Evolutionary conservation across 2,797 vertebrate species (phyloP), one percentile per base, ranked within the genome.

Genomic region (Lepilemur ruficaudatus): DNA sequence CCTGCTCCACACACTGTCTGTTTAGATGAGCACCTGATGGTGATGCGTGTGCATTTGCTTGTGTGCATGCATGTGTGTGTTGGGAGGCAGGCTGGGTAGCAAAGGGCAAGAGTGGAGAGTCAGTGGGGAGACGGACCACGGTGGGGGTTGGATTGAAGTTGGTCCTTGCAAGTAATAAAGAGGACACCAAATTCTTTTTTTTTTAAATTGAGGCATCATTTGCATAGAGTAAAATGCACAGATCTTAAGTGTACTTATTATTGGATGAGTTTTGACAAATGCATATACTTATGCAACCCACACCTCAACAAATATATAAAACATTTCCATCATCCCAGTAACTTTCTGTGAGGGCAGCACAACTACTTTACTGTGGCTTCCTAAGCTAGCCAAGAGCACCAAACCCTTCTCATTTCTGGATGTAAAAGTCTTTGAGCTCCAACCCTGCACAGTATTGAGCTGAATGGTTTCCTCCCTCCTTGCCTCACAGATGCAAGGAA

Each of bases 191-290:
- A 52, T 3, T 3, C 43, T 38, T 38, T 38, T 78, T 65, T 65
- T 41, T n/a, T n/a, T 2, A 9, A 89, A 65, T 48, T 25, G 35
- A 94, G 35, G 82, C 7, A 84, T 89, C 91, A 52, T 73, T 32
- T 61, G 55, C 69, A 32, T 30, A 59, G 0, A 50, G 63, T 70
- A 52, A 84, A 82, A 63, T 5, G 11, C 13, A 46, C 18, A 75
- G 43, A 52, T 88, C 67, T 59, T 76, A 86, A 69, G 48, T 41
- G 20, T 55, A 67, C 4, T 41, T 35, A 52, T 17, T 61, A 35
- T 4, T 38, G 20, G 35, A 11, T 85, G 38, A 23, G 52, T 81
- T 96, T 82, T 92, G 80, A 90, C n/a, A 93, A 84, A 94, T 32
- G 15, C 23, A 17, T 28, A 35, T n/a, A 41, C 35, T 35, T 38